phyloP scores from a whole-genome alignment of 2,797 vertebrate genomes.

The Cyclopterus lumpus region DNA sequence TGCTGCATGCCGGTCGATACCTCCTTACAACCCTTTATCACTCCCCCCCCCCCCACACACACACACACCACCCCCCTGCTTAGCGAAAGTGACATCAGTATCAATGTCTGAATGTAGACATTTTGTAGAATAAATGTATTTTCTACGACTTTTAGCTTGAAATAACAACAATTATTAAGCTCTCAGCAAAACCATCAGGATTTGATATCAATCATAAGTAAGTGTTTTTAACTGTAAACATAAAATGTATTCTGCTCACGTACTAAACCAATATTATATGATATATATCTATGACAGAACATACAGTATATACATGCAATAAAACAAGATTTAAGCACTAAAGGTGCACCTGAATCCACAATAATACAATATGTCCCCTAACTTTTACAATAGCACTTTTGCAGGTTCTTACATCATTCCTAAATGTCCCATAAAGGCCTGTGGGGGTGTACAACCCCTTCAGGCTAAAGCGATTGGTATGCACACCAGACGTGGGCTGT shows the following conservation, averaged over 20 bases:
- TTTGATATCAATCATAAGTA: background rate
- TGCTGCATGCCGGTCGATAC: constrained; percentile 49
- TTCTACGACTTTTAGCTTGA: constrained; percentile 4
- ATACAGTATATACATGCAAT: background rate
- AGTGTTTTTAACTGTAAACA: background rate
- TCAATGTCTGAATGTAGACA: constrained; percentile 5
- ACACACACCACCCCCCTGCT: constrained; percentile 9
- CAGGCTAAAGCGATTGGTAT: constrained; percentile 59
- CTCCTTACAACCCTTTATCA: constrained; percentile 44
- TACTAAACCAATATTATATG: background rate
- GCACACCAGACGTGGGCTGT: constrained; percentile 31
- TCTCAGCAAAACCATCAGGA: background rate
- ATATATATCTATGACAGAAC: background rate
- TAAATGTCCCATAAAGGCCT: constrained; percentile 37
- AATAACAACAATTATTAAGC: constrained; percentile 10
- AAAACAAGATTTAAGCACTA: background rate
- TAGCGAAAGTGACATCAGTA: constrained; percentile 12
- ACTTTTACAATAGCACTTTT: constrained; percentile 49
- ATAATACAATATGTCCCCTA: constrained; percentile 36
- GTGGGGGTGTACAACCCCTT: constrained; percentile 37
- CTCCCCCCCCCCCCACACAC: background rate
- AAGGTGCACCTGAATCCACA: constrained; percentile 7
- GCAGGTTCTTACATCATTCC: constrained; percentile 66
- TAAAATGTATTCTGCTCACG: background rate
- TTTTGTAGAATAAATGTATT: constrained; percentile 16